Base-by-base conservation (phyloP, 2,113 vertebrate genomes). In the Athene noctua region DNA sequence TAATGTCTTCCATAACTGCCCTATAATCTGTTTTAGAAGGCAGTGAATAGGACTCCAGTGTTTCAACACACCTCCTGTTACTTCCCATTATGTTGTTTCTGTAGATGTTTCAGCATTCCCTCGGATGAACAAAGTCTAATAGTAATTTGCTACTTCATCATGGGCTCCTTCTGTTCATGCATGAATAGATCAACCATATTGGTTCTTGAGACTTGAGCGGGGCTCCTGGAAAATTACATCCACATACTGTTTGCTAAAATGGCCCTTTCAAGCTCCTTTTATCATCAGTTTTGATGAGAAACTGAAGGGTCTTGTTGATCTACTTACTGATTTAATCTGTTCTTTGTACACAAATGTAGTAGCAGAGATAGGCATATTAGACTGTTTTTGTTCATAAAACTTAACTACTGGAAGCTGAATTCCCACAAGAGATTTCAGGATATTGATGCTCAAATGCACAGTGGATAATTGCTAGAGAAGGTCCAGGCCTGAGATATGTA, bases 141-240 rank as follows among this genome's bases (percentile, higher is more conserved):
- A 81, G 61, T 96, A 92, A 96, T 94, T 81, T 94, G 73, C 92
- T 96, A 68, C 91, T 96, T 96, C 95, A 91, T 94, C 96, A 92
- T 46, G 58, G 58, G 78, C 88, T 95, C 63, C 80, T 96, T 96
- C 88, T 94, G 82, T 94, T 97, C 30, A 55, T 83, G 85, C 89
- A 92, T 73, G 80, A 95, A 84, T 65, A 90, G 93, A 94, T 49
- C 36, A 86, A 93, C 80, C 82, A 44, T 91, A 90, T 90, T 90
- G 79, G 66, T 92, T 92, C 90, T 81, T 61, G 68, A 89, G 70
- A 72, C 61, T 61, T 79, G 59, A 97, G 84, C 9, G 0, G 68
- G 81, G 62, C 83, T 94, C 82, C 85, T 90, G 68, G 84, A 94
- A 96, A 97, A 88, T 94, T 96, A 46, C 68, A 96, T 88, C 66